These are phyloP conservation scores for Agapostemon virescens DNA, from an alignment of 2,888 invertebrate genomes.

Conservation along the genomic window DNA sequence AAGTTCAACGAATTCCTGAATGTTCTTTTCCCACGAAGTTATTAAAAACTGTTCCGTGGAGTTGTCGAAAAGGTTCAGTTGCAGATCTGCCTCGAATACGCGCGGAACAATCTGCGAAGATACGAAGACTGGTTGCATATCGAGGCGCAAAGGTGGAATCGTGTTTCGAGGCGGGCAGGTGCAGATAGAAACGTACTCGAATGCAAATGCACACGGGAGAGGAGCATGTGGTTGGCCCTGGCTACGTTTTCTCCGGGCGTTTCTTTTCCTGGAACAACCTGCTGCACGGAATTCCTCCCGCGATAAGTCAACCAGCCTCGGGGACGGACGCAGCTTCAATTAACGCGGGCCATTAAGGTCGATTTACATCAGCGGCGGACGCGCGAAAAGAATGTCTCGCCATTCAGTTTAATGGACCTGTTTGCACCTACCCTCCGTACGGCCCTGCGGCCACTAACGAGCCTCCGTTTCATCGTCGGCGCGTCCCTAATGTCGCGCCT, in stretches of 20 bases:
- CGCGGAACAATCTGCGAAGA: background rate
- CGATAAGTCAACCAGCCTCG: constrained; percentile 63
- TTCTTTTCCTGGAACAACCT: constrained; percentile 52
- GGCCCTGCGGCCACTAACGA: constrained; percentile 59
- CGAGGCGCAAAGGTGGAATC: constrained; percentile 16
- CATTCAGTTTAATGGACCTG: constrained; percentile 68
- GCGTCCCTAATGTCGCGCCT: constrained; percentile 27
- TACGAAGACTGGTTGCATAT: constrained; percentile 20
- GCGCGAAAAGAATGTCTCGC: constrained; percentile 68
- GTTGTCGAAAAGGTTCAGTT: background rate
- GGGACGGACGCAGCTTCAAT: constrained; percentile 64
- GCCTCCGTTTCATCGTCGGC: constrained; percentile 23
- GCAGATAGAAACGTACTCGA: constrained; percentile 7
- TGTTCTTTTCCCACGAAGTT: background rate
- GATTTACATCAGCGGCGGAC: constrained; percentile 65
- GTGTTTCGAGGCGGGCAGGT: constrained; percentile 5
- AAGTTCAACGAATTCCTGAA: background rate
- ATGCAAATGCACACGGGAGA: constrained; percentile 36
- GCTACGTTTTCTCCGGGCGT: constrained; percentile 32
- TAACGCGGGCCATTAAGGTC: constrained; percentile 69
- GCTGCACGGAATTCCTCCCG: constrained; percentile 61
- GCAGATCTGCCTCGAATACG: background rate
- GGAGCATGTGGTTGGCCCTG: constrained; percentile 11
- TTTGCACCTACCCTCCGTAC: constrained; percentile 67
- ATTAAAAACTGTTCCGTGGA: background rate